A percentile compares a stretch with the other conserved stretches of the same genome.
phyloP scores from a whole-genome alignment of 2,113 vertebrate species.

The Heterocephalus glaber region DNA sequence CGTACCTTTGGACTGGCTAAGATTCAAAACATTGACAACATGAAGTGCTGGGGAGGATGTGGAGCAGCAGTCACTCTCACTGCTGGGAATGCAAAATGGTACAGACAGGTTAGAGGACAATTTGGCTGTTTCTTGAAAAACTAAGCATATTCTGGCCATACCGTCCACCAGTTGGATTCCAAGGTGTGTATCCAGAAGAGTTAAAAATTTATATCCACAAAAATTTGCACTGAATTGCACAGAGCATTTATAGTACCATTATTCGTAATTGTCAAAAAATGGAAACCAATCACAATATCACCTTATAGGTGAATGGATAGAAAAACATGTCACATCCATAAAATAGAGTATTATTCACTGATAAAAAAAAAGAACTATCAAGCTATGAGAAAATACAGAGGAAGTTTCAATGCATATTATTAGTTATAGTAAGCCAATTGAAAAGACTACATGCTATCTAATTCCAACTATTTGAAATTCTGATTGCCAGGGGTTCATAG shows the following conservation, averaged over 20 bases:
- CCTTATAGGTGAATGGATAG: background rate
- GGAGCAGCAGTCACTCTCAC: accelerated
- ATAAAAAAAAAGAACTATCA: background rate
- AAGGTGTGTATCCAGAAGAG: background rate
- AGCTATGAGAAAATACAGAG: background rate
- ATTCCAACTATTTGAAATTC: background rate
- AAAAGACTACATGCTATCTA: background rate
- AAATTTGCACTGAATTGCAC: background rate
- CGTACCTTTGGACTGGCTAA: background rate
- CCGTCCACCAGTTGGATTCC: background rate
- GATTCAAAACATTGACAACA: background rate
- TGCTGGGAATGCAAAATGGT: background rate
- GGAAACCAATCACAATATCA: background rate
- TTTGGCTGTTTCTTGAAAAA: background rate
- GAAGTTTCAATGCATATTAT: background rate
- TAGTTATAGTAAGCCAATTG: background rate
- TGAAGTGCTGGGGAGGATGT: accelerated
- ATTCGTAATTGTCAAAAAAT: background rate
- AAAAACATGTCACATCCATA: background rate
- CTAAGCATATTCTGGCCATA: background rate
- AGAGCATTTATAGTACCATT: background rate
- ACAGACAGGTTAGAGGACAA: background rate
- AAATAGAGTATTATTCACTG: background rate
- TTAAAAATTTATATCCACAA: background rate
- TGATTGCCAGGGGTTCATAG: background rate